Conservation (phyloP, 2,113 vertebrate species). For the Brienomyrus brachyistius region DNA sequence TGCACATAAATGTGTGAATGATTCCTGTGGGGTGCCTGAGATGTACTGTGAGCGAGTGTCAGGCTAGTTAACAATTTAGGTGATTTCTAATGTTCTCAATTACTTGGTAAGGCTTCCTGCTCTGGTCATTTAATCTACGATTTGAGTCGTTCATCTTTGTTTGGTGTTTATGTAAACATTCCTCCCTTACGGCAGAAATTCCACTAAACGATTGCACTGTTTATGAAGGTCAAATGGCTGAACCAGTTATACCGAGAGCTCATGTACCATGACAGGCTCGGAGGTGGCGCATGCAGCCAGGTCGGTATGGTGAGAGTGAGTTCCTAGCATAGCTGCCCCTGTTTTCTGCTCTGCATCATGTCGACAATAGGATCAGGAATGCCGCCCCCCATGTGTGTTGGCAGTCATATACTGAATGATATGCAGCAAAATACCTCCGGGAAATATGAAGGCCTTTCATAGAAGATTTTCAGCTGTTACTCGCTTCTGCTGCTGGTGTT, state of each 20-base stretch:
- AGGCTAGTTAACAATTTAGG: neutral
- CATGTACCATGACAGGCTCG: neutral
- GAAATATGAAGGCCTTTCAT: neutral
- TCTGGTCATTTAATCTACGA: neutral
- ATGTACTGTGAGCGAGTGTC: neutral
- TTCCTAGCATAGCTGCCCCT: slow-evolving; percentile 5
- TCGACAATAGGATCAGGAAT: neutral
- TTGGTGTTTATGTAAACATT: slow-evolving; percentile 1
- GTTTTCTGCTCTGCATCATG: slow-evolving; percentile 9
- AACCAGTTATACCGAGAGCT: neutral
- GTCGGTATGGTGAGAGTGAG: neutral
- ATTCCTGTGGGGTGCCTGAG: neutral
- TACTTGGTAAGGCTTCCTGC: neutral
- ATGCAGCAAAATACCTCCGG: neutral
- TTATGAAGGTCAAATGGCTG: neutral
- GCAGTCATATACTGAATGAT: neutral
- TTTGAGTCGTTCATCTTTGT: neutral
- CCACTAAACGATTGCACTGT: neutral
- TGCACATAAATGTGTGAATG: neutral
- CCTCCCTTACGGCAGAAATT: neutral
- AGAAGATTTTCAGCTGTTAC: neutral
- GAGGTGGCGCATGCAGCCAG: neutral
- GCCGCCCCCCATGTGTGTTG: neutral
- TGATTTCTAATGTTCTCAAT: neutral
- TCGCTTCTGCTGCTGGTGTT: neutral